Conservation (phyloP, 2,113 vertebrate genomes). For the Pterophyllum scalare region DNA sequence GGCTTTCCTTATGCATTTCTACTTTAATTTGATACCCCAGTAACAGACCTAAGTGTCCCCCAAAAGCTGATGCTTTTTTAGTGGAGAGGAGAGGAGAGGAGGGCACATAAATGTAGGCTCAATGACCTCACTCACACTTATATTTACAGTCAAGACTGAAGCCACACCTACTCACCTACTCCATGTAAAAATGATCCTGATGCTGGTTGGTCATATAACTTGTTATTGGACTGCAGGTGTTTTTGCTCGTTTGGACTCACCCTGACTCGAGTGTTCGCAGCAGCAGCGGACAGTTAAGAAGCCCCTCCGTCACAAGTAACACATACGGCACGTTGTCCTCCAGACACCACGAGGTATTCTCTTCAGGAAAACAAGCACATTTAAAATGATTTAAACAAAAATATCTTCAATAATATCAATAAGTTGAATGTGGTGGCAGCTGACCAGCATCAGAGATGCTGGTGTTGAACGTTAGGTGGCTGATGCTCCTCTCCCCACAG, state of each 20-base stretch:
- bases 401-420: background rate
- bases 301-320: constrained; percentile 88
- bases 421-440: background rate
- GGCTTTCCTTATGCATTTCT: too few relatives aligned
- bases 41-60: too few relatives aligned
- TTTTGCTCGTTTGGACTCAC: constrained; percentile 74
- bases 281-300: constrained; percentile 83
- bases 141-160: too few relatives aligned
- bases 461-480: constrained; percentile 84
- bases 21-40: too few relatives aligned
- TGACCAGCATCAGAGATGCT: constrained; percentile 71
- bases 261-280: constrained; percentile 89
- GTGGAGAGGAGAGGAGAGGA: too few relatives aligned
- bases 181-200: background rate
- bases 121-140: too few relatives aligned
- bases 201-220: too few relatives aligned
- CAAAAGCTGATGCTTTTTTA: too few relatives aligned
- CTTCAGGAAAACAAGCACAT: constrained; percentile 4
- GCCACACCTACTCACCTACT: background rate
- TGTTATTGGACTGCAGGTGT: background rate
- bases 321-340: constrained; percentile 86
- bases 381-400: background rate
- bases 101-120: too few relatives aligned
- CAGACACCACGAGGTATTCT: constrained; percentile 63
- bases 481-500: constrained; percentile 83